Evolutionary conservation across 2,888 invertebrate genomes (phyloP), one percentile per base, ranked within the genome.

Genomic region (Acronicta alni): DNA sequence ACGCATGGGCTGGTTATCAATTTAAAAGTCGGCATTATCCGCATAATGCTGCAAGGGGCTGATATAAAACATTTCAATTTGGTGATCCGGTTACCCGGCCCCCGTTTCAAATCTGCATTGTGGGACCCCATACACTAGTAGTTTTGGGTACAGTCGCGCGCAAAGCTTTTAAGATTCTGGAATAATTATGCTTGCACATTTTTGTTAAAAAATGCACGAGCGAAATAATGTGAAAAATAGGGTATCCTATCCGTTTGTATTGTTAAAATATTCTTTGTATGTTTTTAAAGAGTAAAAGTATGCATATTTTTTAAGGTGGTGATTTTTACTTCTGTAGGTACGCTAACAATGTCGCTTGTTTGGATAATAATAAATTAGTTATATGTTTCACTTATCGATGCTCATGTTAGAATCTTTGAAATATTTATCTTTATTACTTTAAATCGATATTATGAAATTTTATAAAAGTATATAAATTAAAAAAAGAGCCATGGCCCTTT

Each of bases 11-110:
- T 85, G 89, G 92, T 94, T 93, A 93, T 93, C 93, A 93, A 93
- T 93, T 93, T 91, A 91, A 89, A 92, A 92, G 93, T 90, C 87
- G 88, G 87, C 80, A 90, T 92, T 90, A 93, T 90, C 86, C 88
- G 62, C 81, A 85, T 89, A 90, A 89, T 89, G 86, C 87, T 79
- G 87, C 75, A 53, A 84, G 89, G 91, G 88, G 85, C 80, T 76
- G 87, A 87, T 87, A 93, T 94, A 94, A 93, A 93, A 94, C 94
- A 94, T 94, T 94, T 93, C 94, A 93, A 94, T 94, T 93, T 94
- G 84, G 91, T 88, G 92, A 93, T 93, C 94, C 93, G 93, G 94
- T 93, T 93, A 88, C 89, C 67, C 62, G 87, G 82, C 88, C 90
- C 92, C 88, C 85, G 88, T 85, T 89, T 87, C 85, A 84, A 90